Evolutionary conservation across 2,113 vertebrate genomes (phyloP), one percentile per base, ranked within the genome.

Genomic region (Rhipidura dahli): DNA sequence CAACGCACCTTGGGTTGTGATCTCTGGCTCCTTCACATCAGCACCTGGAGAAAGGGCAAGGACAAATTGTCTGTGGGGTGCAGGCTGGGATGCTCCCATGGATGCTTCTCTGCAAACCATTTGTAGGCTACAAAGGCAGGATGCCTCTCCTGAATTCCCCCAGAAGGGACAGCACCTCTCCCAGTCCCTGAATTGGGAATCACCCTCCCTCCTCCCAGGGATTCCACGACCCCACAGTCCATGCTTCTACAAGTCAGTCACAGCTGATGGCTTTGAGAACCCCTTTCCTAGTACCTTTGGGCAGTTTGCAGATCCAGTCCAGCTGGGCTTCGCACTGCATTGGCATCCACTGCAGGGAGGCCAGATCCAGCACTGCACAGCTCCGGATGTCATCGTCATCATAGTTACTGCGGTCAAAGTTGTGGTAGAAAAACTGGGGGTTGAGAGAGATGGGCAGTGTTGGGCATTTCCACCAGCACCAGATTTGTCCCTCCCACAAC

Each of bases 221-320:
- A 54, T 65, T 17, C 60, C 23, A 13, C 15, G 10, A 30, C 3
- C 23, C 64, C 9, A 1, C 45, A 59, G 51, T 35, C 53, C 60
- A 19, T 19, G 47, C 18, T 35, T 35, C 27, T n/a, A 17, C 27
- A 2, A 33, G 15, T 44, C 49, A 44, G 21, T 49, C 33, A 18
- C 26, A 77, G 37, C 53, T 26, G 50, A 39, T 35, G 50, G 60
- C 9, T 39, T 17, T 31, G 17, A n/a, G 44, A 53, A 24, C 5
- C 11, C 13, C 50, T 60, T n/a, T 2, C 8, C 7, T 2, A 0
- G 86, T 96, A 99, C 99, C 99, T 99, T 98, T 98, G 27, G 99
- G 99, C 85, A 99, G 98, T 97, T 99, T 99, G 98, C 99, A 99
- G 97, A 99, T 99, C 99, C 99, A 99, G 97, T 99, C 99, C 76